A percentile compares a stretch with the other conserved stretches of the same genome.
These are phyloP conservation scores for Drosophila suzukii DNA, from an alignment of 1,140 invertebrate genomes.

Conservation along the genomic window DNA sequence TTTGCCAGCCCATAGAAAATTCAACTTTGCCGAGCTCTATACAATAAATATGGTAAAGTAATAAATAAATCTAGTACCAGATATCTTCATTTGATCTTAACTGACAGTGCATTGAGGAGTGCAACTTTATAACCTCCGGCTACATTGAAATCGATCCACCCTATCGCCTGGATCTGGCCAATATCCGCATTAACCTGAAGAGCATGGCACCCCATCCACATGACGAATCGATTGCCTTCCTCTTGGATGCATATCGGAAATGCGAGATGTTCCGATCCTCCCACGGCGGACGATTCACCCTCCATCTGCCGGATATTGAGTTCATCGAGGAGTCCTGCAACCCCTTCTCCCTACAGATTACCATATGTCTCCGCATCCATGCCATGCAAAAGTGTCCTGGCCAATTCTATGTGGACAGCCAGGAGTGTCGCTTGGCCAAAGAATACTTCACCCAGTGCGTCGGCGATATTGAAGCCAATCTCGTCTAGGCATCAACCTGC, in stretches of 20 bases:
- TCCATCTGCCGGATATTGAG: slow-evolving; percentile 64
- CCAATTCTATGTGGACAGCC: slow-evolving; percentile 49
- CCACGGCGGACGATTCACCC: slow-evolving; percentile 36
- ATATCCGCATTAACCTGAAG: slow-evolving; percentile 44
- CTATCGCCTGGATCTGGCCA: slow-evolving; percentile 51
- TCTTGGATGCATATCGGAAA: slow-evolving; percentile 53
- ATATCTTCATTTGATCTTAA: not conserved
- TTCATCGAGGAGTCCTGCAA: slow-evolving; percentile 63
- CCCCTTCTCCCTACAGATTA: slow-evolving; percentile 63
- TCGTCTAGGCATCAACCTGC: slow-evolving; percentile 7
- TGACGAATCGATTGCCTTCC: slow-evolving; percentile 36
- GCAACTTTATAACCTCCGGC: slow-evolving; percentile 56
- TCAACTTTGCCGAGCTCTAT: slow-evolving; percentile 55
- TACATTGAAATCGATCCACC: slow-evolving; percentile 68
- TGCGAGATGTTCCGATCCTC: slow-evolving; percentile 47
- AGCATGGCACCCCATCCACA: slow-evolving; percentile 53
- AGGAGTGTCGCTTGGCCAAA: slow-evolving; percentile 46
- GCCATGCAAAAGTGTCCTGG: slow-evolving; percentile 67
- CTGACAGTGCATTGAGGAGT: slow-evolving; percentile 65
- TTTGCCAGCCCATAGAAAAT: slow-evolving; percentile 34
- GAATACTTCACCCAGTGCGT: slow-evolving; percentile 62
- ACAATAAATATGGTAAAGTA: slow-evolving; percentile 66
- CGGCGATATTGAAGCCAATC: slow-evolving; percentile 57
- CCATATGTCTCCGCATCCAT: slow-evolving; percentile 59
- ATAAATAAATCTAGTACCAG: no score